phyloP scores from a whole-genome alignment of 2,113 vertebrate species.

The Bothrops jararaca region DNA sequence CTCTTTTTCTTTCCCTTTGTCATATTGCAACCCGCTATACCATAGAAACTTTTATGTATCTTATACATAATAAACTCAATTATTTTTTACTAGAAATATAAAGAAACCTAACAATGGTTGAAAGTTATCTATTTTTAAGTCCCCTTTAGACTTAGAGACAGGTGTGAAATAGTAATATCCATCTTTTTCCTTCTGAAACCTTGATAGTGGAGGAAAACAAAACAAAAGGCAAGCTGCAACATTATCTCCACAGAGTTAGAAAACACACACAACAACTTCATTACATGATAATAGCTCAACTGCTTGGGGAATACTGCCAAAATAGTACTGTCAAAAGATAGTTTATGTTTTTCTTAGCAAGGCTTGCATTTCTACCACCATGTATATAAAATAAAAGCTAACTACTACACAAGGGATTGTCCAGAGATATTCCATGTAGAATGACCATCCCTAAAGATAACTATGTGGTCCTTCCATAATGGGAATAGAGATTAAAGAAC shows the following conservation, averaged over 20 bases:
- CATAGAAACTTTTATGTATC: not conserved
- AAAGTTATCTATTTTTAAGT: not conserved
- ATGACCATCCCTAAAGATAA: slow-evolving; percentile 65
- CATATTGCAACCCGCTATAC: not conserved
- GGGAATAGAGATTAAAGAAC: slow-evolving; percentile 53
- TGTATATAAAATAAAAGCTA: slow-evolving; percentile 56
- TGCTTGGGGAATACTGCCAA: slow-evolving; percentile 61
- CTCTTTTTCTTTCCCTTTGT: not conserved
- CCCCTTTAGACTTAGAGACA: not conserved
- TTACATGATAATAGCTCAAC: slow-evolving; percentile 47
- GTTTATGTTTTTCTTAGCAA: slow-evolving; percentile 56
- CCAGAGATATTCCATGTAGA: slow-evolving; percentile 62
- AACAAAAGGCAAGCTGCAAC: slow-evolving; percentile 15
- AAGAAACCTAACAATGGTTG: not conserved
- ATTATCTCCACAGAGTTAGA: slow-evolving; percentile 22
- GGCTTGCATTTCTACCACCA: slow-evolving; percentile 40
- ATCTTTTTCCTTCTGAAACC: not conserved
- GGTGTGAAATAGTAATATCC: not conserved
- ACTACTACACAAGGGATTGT: slow-evolving; percentile 53
- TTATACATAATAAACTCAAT: not conserved
- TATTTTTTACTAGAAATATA: not conserved
- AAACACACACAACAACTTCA: slow-evolving; percentile 38
- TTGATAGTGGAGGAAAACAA: not conserved
- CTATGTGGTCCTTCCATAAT: slow-evolving; percentile 57
- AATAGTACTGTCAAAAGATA: slow-evolving; percentile 45